Evolutionary conservation across 1,140 invertebrate species (phyloP), one percentile per base, ranked within the genome.

Genomic region (Cryptotermes secundus): DNA sequence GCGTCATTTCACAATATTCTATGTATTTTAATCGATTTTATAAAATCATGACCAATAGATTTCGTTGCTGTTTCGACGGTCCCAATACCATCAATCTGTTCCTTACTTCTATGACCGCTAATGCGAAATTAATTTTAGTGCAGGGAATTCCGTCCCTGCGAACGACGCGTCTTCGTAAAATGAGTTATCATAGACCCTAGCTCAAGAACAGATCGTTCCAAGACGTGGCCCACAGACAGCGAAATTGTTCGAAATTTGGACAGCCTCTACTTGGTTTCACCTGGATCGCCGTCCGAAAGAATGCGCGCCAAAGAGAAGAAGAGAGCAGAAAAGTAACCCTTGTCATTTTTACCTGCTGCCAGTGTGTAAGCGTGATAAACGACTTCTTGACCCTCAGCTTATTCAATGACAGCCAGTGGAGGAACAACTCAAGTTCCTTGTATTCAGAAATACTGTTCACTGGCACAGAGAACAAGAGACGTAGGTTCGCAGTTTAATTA

Each of bases 261-360:
- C 59, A 72, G n/a, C 59, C 59, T 7, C 7, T 31, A 31, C 59
- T 31, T 14, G 59, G 59, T 72, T 72, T 72, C 59, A 72, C 59
- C 59, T 72, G 59, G 59, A 72, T 72, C 6, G 59, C 59, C 59
- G n/a, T 72, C 1, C 59, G 26, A 72, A 72, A 72, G 59, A 31
- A 72, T 72, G 59, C 59, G n/a, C 59, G 59, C 59, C 59, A 72
- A 72, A 4, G 59, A 31, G 59, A 72, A 31, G 26, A 72, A 31
- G n/a, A 31, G 26, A 26, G 26, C 26, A 72, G 59, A 72, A 72
- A 59, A 72, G 26, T 72, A 72, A 72, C 59, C 59, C 59, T 72
- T 72, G 59, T 72, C 59, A 72, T 72, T 72, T 72, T 72, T 72
- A 72, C 59, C 59, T 72, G 59, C 59, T 72, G 59, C 59, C 59